phyloP scores from a whole-genome alignment of 37 sponge, comb jelly and placozoan species.

The Amphimedon queenslandica region DNA sequence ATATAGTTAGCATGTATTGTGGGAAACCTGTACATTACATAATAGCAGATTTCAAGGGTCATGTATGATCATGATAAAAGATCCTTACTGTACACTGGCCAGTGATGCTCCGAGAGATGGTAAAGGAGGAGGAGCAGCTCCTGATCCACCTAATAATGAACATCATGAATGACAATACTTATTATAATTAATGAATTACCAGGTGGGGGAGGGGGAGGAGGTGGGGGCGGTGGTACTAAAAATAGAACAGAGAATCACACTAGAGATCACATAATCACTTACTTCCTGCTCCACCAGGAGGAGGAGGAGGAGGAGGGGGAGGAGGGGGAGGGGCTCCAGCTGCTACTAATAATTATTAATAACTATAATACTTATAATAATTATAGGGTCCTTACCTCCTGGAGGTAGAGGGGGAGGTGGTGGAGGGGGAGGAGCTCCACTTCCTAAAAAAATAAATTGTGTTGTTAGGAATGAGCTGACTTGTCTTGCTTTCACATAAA shows the following conservation, averaged over 20 bases:
- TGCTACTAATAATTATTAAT: not conserved
- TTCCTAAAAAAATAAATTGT: conserved; percentile 10
- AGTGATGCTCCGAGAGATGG: not conserved
- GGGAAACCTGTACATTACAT: no score
- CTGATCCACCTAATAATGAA: no score
- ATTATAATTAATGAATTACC: not conserved
- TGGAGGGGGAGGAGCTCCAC: conserved; percentile 19
- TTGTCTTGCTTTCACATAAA: no score
- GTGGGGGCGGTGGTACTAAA: conserved; percentile 34
- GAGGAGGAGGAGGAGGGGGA: conserved; percentile 58
- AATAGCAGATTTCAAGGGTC: no score
- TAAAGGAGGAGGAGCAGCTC: conserved; percentile 10
- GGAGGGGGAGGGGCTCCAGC: not conserved
- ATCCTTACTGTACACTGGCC: conserved; percentile 3
- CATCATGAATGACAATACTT: not conserved
- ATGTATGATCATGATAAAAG: no score
- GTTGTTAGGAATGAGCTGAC: no score
- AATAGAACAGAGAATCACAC: not conserved
- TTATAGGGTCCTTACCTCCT: not conserved
- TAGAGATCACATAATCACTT: not conserved
- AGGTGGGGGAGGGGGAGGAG: conserved; percentile 68
- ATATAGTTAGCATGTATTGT: no score
- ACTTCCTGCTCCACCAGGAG: conserved; percentile 16
- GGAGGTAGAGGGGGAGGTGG: conserved; percentile 11
- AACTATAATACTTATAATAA: not conserved